Conservation (phyloP, 2,113 vertebrate species). For the Plestiodon gilberti region DNA sequence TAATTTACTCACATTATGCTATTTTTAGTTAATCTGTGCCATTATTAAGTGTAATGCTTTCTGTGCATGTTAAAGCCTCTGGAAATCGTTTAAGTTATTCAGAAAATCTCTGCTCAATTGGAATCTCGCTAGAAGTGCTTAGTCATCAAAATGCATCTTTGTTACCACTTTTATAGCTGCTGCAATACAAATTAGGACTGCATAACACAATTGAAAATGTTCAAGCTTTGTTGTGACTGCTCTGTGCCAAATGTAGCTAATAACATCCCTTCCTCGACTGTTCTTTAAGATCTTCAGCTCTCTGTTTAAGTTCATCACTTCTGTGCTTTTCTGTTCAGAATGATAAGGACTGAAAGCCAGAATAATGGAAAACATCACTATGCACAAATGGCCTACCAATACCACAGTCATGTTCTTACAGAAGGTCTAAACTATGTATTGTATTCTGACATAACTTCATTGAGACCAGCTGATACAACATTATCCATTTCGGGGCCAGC, state of each 20-base stretch:
- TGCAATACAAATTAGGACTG: conserved; percentile 30
- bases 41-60: background rate
- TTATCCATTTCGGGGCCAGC: background rate
- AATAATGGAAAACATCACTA: background rate
- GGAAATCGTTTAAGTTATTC: conserved; percentile 7
- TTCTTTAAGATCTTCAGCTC: background rate
- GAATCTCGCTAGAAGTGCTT: conserved; percentile 9
- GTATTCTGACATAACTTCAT: background rate
- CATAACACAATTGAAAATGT: background rate
- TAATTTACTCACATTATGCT: conserved; percentile 10
- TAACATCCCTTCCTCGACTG: conserved; percentile 3
- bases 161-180: background rate
- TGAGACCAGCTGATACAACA: background rate
- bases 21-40: conserved; percentile 14
- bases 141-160: conserved; percentile 8
- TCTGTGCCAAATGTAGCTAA: background rate
- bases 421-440: background rate
- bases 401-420: background rate
- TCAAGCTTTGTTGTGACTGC: conserved; percentile 25
- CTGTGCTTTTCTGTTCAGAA: background rate
- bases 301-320: background rate
- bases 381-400: background rate
- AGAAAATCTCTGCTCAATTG: conserved; percentile 35
- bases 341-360: background rate
- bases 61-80: conserved; percentile 22